These are phyloP conservation scores for Gasterosteus nipponicus DNA, from an alignment of 2,113 vertebrate genomes.

Conservation along the genomic window DNA sequence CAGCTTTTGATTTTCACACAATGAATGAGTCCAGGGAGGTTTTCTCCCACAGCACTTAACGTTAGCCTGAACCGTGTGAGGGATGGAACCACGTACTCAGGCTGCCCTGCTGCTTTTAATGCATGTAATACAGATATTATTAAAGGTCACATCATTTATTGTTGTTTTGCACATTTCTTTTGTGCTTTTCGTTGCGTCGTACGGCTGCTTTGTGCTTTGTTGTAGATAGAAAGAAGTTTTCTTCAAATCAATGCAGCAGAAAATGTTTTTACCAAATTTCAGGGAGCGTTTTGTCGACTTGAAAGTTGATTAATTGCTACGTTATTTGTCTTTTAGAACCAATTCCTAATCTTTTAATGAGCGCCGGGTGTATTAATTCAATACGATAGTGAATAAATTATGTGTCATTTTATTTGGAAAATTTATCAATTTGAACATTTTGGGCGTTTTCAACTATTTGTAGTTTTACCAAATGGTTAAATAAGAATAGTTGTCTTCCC, in stretches of 20 bases:
- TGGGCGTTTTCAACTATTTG: too few species aligned
- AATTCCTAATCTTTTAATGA: not conserved
- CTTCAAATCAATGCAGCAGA: not conserved
- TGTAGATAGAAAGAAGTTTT: too few species aligned
- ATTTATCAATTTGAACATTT: too few species aligned
- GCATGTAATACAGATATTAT: not conserved
- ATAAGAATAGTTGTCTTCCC: not conserved
- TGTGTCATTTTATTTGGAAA: not conserved
- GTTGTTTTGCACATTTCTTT: not conserved
- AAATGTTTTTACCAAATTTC: not conserved
- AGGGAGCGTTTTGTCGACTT: too few species aligned
- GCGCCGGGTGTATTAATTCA: not conserved
- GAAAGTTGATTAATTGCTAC: too few species aligned
- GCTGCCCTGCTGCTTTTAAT: not conserved
- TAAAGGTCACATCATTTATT: not conserved
- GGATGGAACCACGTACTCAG: not conserved
- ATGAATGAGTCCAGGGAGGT: too few species aligned
- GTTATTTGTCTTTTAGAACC: not conserved
- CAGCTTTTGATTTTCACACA: conserved; percentile 31
- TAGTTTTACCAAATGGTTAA: too few species aligned
- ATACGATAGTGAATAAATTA: not conserved
- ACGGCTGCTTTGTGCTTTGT: not conserved
- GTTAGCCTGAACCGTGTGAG: not conserved
- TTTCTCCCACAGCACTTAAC: not conserved
- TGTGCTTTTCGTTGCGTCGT: too few species aligned